Evolutionary conservation across 2,888 invertebrate genomes (phyloP).

Genomic region (Drosophila ezoana): DNA sequence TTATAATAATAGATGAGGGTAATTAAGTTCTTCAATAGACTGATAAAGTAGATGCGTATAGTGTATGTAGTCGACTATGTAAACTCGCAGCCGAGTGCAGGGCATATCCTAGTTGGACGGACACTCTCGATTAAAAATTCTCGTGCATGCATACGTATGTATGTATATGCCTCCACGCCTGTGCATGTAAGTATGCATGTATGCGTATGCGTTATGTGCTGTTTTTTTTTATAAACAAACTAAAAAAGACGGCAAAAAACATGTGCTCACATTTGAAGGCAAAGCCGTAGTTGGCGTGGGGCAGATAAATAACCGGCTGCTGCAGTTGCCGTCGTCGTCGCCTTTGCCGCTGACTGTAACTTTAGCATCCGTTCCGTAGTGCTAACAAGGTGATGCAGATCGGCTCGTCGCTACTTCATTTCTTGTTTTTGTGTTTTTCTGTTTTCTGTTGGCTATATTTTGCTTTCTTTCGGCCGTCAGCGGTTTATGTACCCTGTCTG

Average conservation of each 20-base stretch:
- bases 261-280: constrained; percentile 40
- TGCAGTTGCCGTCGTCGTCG: constrained; percentile 5
- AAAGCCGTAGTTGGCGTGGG: constrained; percentile 34
- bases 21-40: too few relatives aligned
- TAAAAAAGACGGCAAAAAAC: constrained; percentile 36
- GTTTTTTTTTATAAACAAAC: constrained; percentile 43
- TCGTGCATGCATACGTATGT: neutral
- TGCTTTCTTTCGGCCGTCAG: constrained; percentile 59
- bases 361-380: constrained; percentile 62
- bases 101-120: too few relatives aligned
- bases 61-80: too few relatives aligned
- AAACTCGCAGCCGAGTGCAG: too few relatives aligned
- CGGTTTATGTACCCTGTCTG: constrained; percentile 14
- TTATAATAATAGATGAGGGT: too few relatives aligned
- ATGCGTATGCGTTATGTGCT: constrained; percentile 25
- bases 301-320: constrained; percentile 70
- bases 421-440: constrained; percentile 42
- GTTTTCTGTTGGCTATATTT: constrained; percentile 50
- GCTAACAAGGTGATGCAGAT: constrained; percentile 78
- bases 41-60: too few relatives aligned
- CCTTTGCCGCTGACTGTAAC: constrained; percentile 47
- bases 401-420: constrained; percentile 74
- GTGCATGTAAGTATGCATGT: constrained; percentile 4
- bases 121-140: too few relatives aligned
- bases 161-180: neutral